These are phyloP conservation scores for Enteromius anoplus DNA, from an alignment of 2,797 vertebrate species.

Conservation along the genomic window DNA sequence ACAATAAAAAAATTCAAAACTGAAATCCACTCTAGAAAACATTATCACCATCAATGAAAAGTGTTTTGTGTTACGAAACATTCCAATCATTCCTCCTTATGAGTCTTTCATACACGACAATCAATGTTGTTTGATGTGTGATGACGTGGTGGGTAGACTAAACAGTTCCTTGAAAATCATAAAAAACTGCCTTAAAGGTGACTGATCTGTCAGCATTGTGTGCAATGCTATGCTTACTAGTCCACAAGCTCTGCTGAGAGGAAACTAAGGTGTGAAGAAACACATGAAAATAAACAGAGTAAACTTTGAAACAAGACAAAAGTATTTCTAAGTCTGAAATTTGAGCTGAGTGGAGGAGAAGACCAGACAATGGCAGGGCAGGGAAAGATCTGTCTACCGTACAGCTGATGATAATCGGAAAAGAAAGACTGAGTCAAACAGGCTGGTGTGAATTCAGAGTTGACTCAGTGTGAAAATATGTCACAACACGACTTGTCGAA, in stretches of 20 bases:
- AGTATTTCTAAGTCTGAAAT: not conserved
- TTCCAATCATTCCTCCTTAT: slow-evolving; percentile 13
- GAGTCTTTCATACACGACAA: not conserved
- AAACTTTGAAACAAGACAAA: not conserved
- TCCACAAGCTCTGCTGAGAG: not conserved
- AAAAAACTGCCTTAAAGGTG: not conserved
- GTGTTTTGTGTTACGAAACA: slow-evolving; percentile 26
- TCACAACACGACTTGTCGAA: not conserved
- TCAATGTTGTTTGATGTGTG: slow-evolving; percentile 7
- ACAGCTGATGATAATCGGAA: slow-evolving; percentile 9
- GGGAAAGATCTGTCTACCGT: not conserved
- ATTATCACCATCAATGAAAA: not conserved
- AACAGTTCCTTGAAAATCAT: not conserved
- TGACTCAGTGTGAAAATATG: slow-evolving; percentile 30
- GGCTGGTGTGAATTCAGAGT: not conserved
- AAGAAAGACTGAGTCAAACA: slow-evolving; percentile 8
- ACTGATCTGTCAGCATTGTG: not conserved
- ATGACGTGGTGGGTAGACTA: not conserved
- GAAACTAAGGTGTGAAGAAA: not conserved
- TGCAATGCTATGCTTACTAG: not conserved
- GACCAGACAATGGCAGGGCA: slow-evolving; percentile 4
- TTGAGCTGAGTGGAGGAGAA: not conserved
- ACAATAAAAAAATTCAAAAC: not conserved
- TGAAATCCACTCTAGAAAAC: not conserved
- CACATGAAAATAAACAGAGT: not conserved